These are phyloP conservation scores for Zaprionus gabonicus DNA, from an alignment of 1,140 invertebrate genomes.

Conservation along the genomic window DNA sequence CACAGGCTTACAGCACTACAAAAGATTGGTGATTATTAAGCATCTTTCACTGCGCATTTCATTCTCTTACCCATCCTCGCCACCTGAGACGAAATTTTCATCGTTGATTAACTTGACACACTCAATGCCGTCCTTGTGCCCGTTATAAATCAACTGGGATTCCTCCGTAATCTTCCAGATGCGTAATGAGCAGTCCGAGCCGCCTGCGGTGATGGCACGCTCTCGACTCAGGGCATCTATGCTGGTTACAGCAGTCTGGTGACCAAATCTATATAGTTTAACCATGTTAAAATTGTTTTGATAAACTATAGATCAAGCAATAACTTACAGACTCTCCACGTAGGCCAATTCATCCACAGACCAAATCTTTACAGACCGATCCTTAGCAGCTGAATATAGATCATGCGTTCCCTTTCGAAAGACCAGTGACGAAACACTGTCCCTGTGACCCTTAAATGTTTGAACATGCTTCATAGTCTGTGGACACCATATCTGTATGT, in stretches of 20 bases:
- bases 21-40: neutral
- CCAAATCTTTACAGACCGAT: slow-evolving; percentile 96
- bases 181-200: slow-evolving; percentile 92
- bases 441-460: slow-evolving; percentile 92
- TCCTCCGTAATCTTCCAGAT: slow-evolving; percentile 99
- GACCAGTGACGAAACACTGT: slow-evolving; percentile 90
- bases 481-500: slow-evolving; percentile 94
- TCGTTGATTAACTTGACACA: slow-evolving; percentile 95
- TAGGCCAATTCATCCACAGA: slow-evolving; percentile 97
- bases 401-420: slow-evolving; percentile 95
- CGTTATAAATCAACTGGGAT: slow-evolving; percentile 97
- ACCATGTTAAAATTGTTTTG: neutral
- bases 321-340: slow-evolving; percentile 94
- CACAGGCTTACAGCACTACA: slow-evolving; percentile 91
- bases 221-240: slow-evolving; percentile 94
- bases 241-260: slow-evolving; percentile 94
- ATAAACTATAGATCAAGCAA: neutral
- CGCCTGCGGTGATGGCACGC: slow-evolving; percentile 94
- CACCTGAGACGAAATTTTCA: slow-evolving; percentile 95
- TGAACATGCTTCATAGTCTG: slow-evolving; percentile 91
- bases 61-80: slow-evolving; percentile 91
- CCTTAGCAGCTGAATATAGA: slow-evolving; percentile 93
- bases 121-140: slow-evolving; percentile 92
- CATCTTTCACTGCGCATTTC: neutral
- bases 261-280: slow-evolving; percentile 89